Percentiles rank a stretch among this genome's conserved stretches.
phyloP scores from a whole-genome alignment of 2,113 vertebrate species.

The Tenebrosternarchus preto region DNA sequence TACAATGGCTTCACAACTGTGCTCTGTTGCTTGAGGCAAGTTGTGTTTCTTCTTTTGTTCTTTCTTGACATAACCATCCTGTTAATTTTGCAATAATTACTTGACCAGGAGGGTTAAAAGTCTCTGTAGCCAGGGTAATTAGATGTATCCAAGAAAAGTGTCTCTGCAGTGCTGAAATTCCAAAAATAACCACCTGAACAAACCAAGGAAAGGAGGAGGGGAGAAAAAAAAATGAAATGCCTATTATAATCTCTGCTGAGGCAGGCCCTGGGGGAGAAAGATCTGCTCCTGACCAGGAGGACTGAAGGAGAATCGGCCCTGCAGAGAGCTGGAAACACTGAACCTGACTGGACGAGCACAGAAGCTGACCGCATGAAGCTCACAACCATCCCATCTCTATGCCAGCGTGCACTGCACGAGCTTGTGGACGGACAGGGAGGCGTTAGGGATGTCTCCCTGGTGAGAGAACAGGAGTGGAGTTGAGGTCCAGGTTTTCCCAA shows the following conservation, averaged over 20 bases:
- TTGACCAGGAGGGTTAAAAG: background rate
- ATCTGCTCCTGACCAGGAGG: background rate
- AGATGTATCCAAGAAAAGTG: background rate
- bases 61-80: background rate
- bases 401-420: too few relatives aligned
- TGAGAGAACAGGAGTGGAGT: too few relatives aligned
- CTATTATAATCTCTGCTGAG: slow-evolving; percentile 4
- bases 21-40: background rate
- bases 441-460: background rate
- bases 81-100: background rate
- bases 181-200: background rate
- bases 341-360: background rate
- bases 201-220: background rate
- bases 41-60: background rate
- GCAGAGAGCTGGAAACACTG: background rate
- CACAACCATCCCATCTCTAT: background rate
- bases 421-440: background rate
- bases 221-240: background rate
- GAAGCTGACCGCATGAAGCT: background rate
- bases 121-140: slow-evolving; percentile 5
- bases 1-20: background rate
- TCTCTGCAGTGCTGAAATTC: background rate
- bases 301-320: background rate
- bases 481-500: too few relatives aligned
- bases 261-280: background rate